phyloP scores from a whole-genome alignment of 2,888 invertebrate genomes.

The Labia minor region DNA sequence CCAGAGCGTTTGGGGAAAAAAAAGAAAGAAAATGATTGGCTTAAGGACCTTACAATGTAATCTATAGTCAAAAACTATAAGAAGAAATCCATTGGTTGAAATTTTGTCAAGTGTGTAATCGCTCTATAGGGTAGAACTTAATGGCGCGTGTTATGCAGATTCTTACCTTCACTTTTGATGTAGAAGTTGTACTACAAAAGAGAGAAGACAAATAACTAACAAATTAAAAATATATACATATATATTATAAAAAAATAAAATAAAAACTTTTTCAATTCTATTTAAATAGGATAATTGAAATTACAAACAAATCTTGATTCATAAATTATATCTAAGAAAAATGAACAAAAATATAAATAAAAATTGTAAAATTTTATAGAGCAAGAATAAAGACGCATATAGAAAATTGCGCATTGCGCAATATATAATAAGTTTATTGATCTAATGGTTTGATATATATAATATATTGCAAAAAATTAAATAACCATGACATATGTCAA shows the following conservation, averaged over 20 bases:
- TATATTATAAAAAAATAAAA: background rate
- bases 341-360: too few species aligned
- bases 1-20: background rate
- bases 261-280: background rate
- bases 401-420: too few species aligned
- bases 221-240: background rate
- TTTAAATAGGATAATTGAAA: too few species aligned
- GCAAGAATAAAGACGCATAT: too few species aligned
- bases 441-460: too few species aligned
- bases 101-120: constrained; percentile 13
- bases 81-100: background rate
- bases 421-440: too few species aligned
- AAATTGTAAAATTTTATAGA: too few species aligned
- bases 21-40: constrained; percentile 2
- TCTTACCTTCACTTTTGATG: background rate
- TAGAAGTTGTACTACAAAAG: too few species aligned
- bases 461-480: too few species aligned
- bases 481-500: too few species aligned
- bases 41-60: background rate
- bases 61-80: constrained; percentile 4
- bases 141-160: constrained; percentile 1
- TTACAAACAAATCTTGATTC: too few species aligned
- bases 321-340: too few species aligned
- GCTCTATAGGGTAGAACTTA: background rate
- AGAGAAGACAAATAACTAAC: background rate